Base-by-base conservation (phyloP, 1,140 invertebrate genomes). In the Pinna nobilis region DNA sequence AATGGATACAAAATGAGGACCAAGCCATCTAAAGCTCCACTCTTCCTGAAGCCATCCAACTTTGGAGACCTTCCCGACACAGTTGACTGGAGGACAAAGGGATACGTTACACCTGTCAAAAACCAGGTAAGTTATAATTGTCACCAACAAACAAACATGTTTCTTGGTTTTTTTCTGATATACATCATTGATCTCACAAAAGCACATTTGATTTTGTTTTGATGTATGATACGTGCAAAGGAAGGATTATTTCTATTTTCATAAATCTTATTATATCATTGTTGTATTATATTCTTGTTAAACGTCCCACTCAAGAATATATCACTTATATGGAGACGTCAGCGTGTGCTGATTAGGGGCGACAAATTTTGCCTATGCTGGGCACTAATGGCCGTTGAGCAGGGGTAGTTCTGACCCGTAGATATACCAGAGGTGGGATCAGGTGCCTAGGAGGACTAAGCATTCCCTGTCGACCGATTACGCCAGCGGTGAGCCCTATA, bases 1-100 rank as follows among this genome's bases (percentile, higher is more conserved):
- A 80, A 80, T 49, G 80, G 80, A 28, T 76, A 70, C 61, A 73
- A 15, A 30, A 65, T 70, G 73, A 63, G 60, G 20, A 39, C 57
- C 18, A 55, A 61, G 2, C 63, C 28, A 3, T 30, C 20, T 15
- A 23, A 28, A 13, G 73, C 28, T 0, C 41, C 50, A 11, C 60
- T 68, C 4, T 80, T 65, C 47, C 23, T 78, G 3, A 30, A 60
- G 28, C 70, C 75, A 13, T 59, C 49, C 11, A 66, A 68, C 20
- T 23, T 74, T 44, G 63, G 35, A 25, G 70, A 78, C 23, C 41
- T 77, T 15, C 84, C 85, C 1, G 63, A 67, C 15, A 25, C 50
- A 1, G 87, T 91, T 37, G 90, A 91, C 80, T 91, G 90, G 90
- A 84, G 90, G 39, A 79, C 69, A 1, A 84, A 90, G 61, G 88